A percentile compares a stretch with the other conserved stretches of the same genome.
phyloP scores from a whole-genome alignment of 2,888 invertebrate species.

The Euzetes globulus region DNA sequence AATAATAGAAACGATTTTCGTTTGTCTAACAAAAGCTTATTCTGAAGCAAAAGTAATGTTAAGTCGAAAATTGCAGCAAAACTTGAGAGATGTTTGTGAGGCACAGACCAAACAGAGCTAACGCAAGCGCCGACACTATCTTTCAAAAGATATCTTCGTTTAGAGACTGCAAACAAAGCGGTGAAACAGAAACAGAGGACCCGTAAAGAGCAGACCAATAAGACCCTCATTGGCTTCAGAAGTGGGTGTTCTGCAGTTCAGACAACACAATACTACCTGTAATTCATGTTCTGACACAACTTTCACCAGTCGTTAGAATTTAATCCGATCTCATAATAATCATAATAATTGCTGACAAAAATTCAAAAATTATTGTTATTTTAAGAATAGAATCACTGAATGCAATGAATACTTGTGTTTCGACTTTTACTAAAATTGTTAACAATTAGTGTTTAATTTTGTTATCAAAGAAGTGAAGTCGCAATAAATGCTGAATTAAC shows the following conservation, averaged over 20 bases:
- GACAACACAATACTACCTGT: not conserved
- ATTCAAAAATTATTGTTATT: too few relatives aligned
- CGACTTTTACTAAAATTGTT: too few relatives aligned
- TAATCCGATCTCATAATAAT: too few relatives aligned
- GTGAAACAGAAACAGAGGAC: not conserved
- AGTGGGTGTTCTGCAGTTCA: not conserved
- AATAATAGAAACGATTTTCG: not conserved
- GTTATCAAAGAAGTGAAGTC: too few relatives aligned
- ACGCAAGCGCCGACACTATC: conserved; percentile 8
- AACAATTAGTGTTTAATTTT: too few relatives aligned
- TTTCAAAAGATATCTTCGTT: not conserved
- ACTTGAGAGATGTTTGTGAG: not conserved
- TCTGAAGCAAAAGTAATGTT: too few relatives aligned
- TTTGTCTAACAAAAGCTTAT: conserved; percentile 6
- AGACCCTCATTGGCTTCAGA: not conserved
- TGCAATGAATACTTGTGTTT: too few relatives aligned
- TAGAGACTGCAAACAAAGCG: not conserved
- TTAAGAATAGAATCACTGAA: too few relatives aligned
- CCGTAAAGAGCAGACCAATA: not conserved
- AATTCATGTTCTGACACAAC: too few relatives aligned
- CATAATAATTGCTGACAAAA: too few relatives aligned
- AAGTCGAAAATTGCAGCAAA: not conserved
- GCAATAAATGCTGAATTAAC: too few relatives aligned
- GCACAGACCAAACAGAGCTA: not conserved
- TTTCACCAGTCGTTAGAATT: too few relatives aligned